Conservation (phyloP, 2,113 vertebrate genomes). For the Pedetes capensis region DNA sequence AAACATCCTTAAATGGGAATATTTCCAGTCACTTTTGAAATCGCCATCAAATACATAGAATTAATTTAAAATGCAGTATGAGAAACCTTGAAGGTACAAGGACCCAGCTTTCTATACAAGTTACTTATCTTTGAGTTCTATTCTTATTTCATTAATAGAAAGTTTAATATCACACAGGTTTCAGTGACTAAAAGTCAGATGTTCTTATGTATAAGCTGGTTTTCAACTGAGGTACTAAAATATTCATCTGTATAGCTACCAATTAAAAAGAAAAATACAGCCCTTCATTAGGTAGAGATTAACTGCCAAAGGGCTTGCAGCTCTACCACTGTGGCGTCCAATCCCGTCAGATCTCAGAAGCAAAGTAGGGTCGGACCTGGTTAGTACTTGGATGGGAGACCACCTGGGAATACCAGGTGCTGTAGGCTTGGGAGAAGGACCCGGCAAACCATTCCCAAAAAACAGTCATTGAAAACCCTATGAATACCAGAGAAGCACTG, state of each 20-base stretch:
- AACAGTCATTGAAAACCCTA: too few relatives aligned
- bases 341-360: too few relatives aligned
- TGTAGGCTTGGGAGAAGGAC: too few relatives aligned
- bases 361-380: too few relatives aligned
- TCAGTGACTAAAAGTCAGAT: constrained; percentile 21
- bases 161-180: background rate
- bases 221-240: constrained; percentile 38
- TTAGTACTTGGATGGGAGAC: too few relatives aligned
- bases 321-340: too few relatives aligned
- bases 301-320: constrained; percentile 56
- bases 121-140: background rate
- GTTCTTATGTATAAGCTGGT: background rate
- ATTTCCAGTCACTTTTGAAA: constrained; percentile 9
- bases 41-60: background rate
- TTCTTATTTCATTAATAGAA: constrained; percentile 37
- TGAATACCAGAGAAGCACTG: too few relatives aligned
- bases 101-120: background rate
- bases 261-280: constrained; percentile 66
- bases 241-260: constrained; percentile 30
- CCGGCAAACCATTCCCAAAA: too few relatives aligned
- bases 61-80: constrained; percentile 36
- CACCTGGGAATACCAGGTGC: too few relatives aligned
- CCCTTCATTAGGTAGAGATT: constrained; percentile 44
- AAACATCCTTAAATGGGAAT: background rate
- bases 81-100: background rate